Percentiles rank a stretch among this genome's conserved stretches.
Conservation (phyloP, 2,797 vertebrate species). For the Bufotes viridis region DNA sequence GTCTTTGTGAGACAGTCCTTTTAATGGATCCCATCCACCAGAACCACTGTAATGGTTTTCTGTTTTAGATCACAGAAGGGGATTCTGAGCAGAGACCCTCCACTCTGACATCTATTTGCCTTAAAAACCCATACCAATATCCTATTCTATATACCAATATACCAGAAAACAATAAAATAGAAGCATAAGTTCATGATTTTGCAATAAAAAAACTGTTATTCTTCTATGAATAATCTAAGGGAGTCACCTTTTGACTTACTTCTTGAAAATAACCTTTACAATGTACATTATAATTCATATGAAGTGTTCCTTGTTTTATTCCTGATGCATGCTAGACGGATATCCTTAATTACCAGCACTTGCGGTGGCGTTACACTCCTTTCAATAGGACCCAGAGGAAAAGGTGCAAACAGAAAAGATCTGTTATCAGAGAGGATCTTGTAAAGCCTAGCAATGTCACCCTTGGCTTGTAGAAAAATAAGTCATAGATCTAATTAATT, state of each 20-base stretch:
- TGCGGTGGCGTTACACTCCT: conserved; percentile 19
- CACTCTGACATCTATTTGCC: not conserved
- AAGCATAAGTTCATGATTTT: not conserved
- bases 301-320: conserved; percentile 35
- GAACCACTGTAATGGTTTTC: no score
- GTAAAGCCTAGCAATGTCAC: conserved; percentile 59
- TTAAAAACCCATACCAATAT: not conserved
- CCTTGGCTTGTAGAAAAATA: conserved; percentile 53
- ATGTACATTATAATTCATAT: conserved; percentile 47
- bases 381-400: conserved; percentile 56
- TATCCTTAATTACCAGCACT: conserved; percentile 55
- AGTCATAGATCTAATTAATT: conserved; percentile 59
- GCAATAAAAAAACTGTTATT: conserved; percentile 23
- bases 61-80: no score
- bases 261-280: conserved; percentile 51
- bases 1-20: no score
- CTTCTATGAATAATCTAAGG: conserved; percentile 23
- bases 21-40: no score
- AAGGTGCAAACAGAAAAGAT: conserved; percentile 50
- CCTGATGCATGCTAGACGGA: conserved; percentile 48
- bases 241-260: conserved; percentile 39
- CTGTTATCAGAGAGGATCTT: conserved; percentile 54
- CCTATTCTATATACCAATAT: not conserved
- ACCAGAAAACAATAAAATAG: not conserved
- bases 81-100: not conserved